Evolutionary conservation across 2,888 invertebrate genomes (phyloP), one percentile per base, ranked within the genome.

Genomic region (Lamproptera curius): DNA sequence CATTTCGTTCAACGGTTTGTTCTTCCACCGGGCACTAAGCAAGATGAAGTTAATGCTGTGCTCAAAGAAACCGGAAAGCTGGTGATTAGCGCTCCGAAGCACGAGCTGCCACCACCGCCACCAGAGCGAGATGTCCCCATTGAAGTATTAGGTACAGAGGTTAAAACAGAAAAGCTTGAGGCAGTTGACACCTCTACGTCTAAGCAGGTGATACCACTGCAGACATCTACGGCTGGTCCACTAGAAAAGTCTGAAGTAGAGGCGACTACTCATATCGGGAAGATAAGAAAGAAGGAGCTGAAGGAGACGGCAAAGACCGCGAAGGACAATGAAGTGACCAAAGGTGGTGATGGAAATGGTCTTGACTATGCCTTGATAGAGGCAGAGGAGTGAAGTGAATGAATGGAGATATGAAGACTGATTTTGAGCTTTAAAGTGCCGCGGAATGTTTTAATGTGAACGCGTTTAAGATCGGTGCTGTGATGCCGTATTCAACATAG

Each of bases 251-350:
- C n/a, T n/a, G 81, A 80, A 9, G 31, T 68, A 10, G 84, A 82
- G 55, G 77, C 79, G 1, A 82, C 84, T 1, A 80, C 82, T 0
- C 79, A 84, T 50, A 69, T 76, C 1, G 85, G 87, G 0, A 87
- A 86, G 58, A 86, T 82, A n/a, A 70, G 85, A 42, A 87, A 87
- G 67, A 87, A 87, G 62, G 87, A 86, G 15, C 57, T 87, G 14
- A 87, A 86, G 46, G 70, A 73, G 1, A 71, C 73, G 1, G 70
- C 71, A 1, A 84, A 85, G 56, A 70, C 70, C 1, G 55, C 73
- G 1, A 82, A 82, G 47, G 83, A 84, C 51, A 87, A 87, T 50
- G 85, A 86, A 67, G 86, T 86, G 11, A 68, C 76, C 0, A 85
- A 86, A 54, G 76, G 75, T 1, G 58, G 68, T 0, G 79, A 83